Evolutionary conservation across 2,113 vertebrate genomes (phyloP).

Genomic region (Melospiza georgiana): DNA sequence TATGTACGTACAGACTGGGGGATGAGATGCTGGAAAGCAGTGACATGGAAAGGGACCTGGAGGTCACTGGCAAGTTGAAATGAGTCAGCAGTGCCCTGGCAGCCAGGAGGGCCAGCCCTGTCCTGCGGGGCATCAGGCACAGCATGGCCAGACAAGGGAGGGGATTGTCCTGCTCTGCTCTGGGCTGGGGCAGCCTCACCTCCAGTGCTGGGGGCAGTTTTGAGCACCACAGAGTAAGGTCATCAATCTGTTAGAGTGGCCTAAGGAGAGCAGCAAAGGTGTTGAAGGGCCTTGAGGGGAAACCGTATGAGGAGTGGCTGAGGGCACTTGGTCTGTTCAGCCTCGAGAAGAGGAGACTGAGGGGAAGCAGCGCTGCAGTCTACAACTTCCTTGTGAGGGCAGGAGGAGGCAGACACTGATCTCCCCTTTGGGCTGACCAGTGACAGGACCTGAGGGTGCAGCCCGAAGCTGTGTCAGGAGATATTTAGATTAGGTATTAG

Average conservation of each 20-base stretch:
- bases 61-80: fast-evolving
- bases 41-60: too few species aligned
- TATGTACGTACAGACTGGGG: not conserved
- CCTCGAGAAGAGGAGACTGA: not conserved
- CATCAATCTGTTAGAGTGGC: not conserved
- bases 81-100: not conserved
- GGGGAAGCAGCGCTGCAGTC: not conserved
- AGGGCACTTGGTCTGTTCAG: not conserved
- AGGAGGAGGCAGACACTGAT: not conserved
- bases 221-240: not conserved
- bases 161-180: not conserved
- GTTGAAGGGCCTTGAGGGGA: not conserved
- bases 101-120: not conserved
- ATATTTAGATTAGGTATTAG: not conserved
- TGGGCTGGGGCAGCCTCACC: fast-evolving
- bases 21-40: not conserved
- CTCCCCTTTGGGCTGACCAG: too few species aligned
- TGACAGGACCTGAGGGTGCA: not conserved
- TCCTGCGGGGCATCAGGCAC: not conserved
- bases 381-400: not conserved
- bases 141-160: not conserved
- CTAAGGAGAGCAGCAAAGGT: not conserved
- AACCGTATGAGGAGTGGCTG: fast-evolving
- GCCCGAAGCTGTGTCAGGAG: not conserved
- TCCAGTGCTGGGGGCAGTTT: fast-evolving